These are phyloP conservation scores for Drosophila kepulauana DNA, from an alignment of 1,140 invertebrate species.

Conservation along the genomic window DNA sequence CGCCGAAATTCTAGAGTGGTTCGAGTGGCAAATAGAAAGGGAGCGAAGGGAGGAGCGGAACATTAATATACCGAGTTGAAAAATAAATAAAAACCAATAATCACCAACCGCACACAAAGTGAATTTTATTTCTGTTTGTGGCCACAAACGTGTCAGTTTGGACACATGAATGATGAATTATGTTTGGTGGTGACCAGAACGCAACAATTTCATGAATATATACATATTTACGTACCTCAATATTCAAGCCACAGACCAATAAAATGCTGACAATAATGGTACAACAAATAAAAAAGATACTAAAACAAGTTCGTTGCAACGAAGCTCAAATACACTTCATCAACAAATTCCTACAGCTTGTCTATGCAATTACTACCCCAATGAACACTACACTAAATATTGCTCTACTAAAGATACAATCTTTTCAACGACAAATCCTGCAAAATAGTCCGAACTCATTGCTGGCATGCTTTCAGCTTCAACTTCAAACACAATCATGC, in stretches of 20 bases:
- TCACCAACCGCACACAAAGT: constrained; percentile 74
- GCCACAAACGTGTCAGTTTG: constrained; percentile 80
- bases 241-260: constrained; percentile 36
- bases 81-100: constrained; percentile 62
- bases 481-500: not conserved
- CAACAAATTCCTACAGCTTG: not conserved
- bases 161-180: constrained; percentile 83
- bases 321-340: constrained; percentile 17
- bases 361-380: too few species aligned
- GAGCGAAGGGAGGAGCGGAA: too few species aligned
- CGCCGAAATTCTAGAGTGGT: not conserved
- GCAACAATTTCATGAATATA: constrained; percentile 30
- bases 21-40: too few species aligned
- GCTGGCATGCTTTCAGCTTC: too few species aligned
- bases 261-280: constrained; percentile 18
- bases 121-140: constrained; percentile 78
- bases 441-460: not conserved
- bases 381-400: too few species aligned
- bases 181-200: constrained; percentile 44
- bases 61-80: constrained; percentile 30
- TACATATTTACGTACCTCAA: constrained; percentile 19
- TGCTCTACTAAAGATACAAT: too few species aligned
- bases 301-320: not conserved
- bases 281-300: not conserved
- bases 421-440: not conserved